Percentiles rank a stretch among this genome's conserved stretches.
These are phyloP conservation scores for Mimas tiliae DNA, from an alignment of 2,888 invertebrate genomes.

Conservation along the genomic window DNA sequence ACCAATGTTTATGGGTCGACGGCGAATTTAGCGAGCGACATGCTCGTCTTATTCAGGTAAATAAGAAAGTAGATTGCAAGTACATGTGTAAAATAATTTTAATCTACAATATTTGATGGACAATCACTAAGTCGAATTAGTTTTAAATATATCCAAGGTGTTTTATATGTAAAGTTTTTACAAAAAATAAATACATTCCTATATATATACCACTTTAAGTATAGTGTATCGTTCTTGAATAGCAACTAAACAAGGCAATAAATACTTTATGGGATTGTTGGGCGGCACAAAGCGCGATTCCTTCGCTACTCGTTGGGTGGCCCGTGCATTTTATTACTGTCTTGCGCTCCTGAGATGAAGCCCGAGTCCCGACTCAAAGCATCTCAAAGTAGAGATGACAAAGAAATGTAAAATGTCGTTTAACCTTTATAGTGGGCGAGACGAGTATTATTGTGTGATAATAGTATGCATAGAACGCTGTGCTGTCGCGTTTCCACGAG, in stretches of 20 bases:
- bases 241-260: conserved; percentile 46
- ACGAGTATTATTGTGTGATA: conserved; percentile 19
- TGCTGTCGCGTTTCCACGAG: background rate
- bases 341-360: conserved; percentile 33
- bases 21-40: too few relatives aligned
- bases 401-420: conserved; percentile 42
- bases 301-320: conserved; percentile 25
- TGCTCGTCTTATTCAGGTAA: too few relatives aligned
- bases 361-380: conserved; percentile 25
- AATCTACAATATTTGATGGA: too few relatives aligned
- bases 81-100: too few relatives aligned
- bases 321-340: conserved; percentile 42
- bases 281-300: conserved; percentile 40
- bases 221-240: conserved; percentile 34
- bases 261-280: conserved; percentile 46
- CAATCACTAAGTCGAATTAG: background rate
- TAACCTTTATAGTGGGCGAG: conserved; percentile 34
- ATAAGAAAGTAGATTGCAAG: too few relatives aligned
- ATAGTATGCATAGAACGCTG: conserved; percentile 14
- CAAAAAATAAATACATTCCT: conserved; percentile 3
- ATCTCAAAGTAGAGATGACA: conserved; percentile 41
- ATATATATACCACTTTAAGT: conserved; percentile 3
- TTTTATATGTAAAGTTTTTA: background rate
- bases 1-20: too few relatives aligned
- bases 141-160: background rate